phyloP scores from a whole-genome alignment of 2,888 invertebrate species.

The Patella depressa region DNA sequence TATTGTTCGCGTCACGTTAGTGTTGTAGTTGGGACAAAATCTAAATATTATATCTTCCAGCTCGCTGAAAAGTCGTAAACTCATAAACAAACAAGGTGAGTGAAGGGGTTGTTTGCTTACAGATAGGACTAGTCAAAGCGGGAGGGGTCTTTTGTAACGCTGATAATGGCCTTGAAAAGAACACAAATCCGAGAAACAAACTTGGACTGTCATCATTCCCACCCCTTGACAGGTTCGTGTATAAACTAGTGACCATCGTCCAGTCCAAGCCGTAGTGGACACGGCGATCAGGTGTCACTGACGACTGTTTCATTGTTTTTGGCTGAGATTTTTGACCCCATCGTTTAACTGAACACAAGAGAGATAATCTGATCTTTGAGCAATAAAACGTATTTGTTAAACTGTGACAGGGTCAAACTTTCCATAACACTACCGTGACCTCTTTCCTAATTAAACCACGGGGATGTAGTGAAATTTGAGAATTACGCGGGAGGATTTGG shows the following conservation, averaged over 20 bases:
- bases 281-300: constrained; percentile 11
- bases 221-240: constrained; percentile 12
- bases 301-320: constrained; percentile 7
- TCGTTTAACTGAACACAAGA: constrained; percentile 9
- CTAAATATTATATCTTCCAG: constrained; percentile 6
- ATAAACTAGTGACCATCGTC: constrained; percentile 6
- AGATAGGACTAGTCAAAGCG: constrained; percentile 9
- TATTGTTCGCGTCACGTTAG: constrained; percentile 8
- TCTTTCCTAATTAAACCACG: background rate
- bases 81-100: constrained; percentile 7
- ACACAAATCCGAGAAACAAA: constrained; percentile 6
- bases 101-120: constrained; percentile 11
- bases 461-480: background rate
- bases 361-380: constrained; percentile 8
- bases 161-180: constrained; percentile 12
- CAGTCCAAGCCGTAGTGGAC: background rate
- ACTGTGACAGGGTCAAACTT: constrained; percentile 10
- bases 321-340: constrained; percentile 9
- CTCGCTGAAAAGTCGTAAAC: constrained; percentile 9
- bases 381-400: constrained; percentile 10
- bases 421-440: background rate
- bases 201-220: constrained; percentile 1
- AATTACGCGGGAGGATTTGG: constrained; percentile 3
- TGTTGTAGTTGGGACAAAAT: constrained; percentile 10
- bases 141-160: constrained; percentile 6